Evolutionary conservation across 2,797 vertebrate species (phyloP), one percentile per base, ranked within the genome.

Genomic region (Crenuchus spilurus): DNA sequence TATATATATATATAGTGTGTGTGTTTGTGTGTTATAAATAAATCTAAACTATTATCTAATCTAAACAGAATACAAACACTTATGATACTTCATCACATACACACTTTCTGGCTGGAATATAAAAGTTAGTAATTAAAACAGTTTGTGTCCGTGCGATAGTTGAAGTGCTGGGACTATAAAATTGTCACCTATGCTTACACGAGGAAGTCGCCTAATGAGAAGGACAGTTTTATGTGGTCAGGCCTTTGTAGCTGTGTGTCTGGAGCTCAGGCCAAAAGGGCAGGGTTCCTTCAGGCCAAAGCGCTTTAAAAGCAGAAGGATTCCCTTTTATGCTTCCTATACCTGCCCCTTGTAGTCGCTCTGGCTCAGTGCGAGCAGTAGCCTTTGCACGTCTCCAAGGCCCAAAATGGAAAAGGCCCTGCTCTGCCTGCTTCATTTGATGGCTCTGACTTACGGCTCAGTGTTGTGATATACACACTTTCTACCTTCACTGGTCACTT

Each of bases 141-240:
- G 84, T 83, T 89, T 83, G 83, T 35, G 71, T 87, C 48, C 82
- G 30, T 72, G 76, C 81, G 89, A 91, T 87, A 83, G 89, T 84
- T 86, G 85, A 89, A 89, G 87, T 87, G 84, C 81, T 54, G 89
- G 85, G 89, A 88, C 91, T 83, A 83, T 98, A 96, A 96, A 96
- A 94, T 96, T 95, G 94, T 95, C 93, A 88, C 93, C 92, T 93
- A 83, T 5, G 33, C 92, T 94, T 94, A 89, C 89, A 84, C 85
- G 90, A 93, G 92, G 93, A 95, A 94, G 90, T 90, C 71, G 74
- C 88, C 74, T 92, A 94, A 93, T 89, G 91, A 95, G 92, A 82
- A 78, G 91, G 94, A 94, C 94, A 92, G 88, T 87, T 95, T 94
- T 94, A 95, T 91, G 86, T 91, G 88, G 84, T 84, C 77, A 44